Conservation (phyloP, 1,140 invertebrate species). For the Phymastichus coffea region DNA sequence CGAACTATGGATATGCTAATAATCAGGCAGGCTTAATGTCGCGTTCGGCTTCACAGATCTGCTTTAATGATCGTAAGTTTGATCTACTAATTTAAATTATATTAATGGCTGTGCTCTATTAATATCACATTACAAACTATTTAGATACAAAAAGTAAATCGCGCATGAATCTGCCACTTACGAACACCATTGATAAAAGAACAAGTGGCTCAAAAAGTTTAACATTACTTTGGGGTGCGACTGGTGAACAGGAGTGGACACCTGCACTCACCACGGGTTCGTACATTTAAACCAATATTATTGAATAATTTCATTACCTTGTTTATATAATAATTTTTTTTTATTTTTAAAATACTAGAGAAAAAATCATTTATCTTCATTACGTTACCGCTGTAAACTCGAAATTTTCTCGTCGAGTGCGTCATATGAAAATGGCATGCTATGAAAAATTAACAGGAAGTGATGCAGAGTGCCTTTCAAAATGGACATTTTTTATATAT, state of each 20-base stretch:
- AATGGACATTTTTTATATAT: conserved; percentile 8
- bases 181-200: conserved; percentile 41
- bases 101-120: too few relatives aligned
- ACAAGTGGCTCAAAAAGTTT: conserved; percentile 59
- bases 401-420: conserved; percentile 18
- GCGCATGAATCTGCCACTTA: conserved; percentile 34
- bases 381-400: conserved; percentile 1
- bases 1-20: neutral
- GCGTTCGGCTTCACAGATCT: conserved; percentile 49
- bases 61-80: conserved; percentile 55
- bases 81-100: neutral
- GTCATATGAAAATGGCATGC: conserved; percentile 24
- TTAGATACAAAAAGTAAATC: conserved; percentile 43
- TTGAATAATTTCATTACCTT: neutral
- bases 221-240: conserved; percentile 84
- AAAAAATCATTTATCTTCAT: neutral
- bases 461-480: neutral
- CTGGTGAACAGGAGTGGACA: conserved; percentile 92
- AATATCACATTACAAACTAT: too few relatives aligned
- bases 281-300: neutral
- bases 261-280: conserved; percentile 89
- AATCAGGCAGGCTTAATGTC: conserved; percentile 37
- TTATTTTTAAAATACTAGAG: neutral
- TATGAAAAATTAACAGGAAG: conserved; percentile 19
- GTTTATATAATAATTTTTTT: neutral